Evolutionary conservation across 2,113 vertebrate genomes (phyloP), one percentile per base, ranked within the genome.

Genomic region (Lynx canadensis): DNA sequence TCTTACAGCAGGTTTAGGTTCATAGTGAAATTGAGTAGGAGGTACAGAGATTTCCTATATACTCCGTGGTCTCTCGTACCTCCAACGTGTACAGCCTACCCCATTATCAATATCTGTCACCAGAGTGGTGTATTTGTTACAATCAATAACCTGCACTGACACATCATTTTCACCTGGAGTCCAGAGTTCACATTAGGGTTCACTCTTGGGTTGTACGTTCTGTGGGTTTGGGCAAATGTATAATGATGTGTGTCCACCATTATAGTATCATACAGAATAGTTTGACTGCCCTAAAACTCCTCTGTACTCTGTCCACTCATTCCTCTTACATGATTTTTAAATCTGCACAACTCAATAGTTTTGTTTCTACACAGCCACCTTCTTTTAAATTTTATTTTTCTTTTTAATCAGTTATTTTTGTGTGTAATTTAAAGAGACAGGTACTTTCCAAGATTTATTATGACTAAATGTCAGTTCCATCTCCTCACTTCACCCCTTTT

Each of bases 311-410:
- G 25, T 25, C 31, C 50, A 36, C 50, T 90, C 57, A 36, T 79
- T 78, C 57, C 23, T 66, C 21, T 74, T 96, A 66, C 52, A 80
- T 95, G 73, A 68, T 76, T 85, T 88, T 93, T 78, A 83, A 88
- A 87, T 76, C 21, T 78, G 45, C 16, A 65, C 19, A 57, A 41
- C 79, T 92, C 27, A 91, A 55, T 23, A 81, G 25, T 82, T 95
- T 95, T 21, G 52, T 84, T 95, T 94, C 50, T 52, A 74, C 18
- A 55, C 29, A 88, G 63, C 33, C 38, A n/a, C 15, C 41, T 69
- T 12, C 38, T 83, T 57, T 55, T 33, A 29, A 71, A n/a, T 78
- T 81, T 82, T 25, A 16, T 66, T 91, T 93, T 93, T 68, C 10
- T 52, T 69, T 63, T 95, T 76, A 69, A 69, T 60, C 1, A n/a